Evolutionary conservation across 1,140 invertebrate species (phyloP).

Genomic region (Caenorhabditis latens): DNA sequence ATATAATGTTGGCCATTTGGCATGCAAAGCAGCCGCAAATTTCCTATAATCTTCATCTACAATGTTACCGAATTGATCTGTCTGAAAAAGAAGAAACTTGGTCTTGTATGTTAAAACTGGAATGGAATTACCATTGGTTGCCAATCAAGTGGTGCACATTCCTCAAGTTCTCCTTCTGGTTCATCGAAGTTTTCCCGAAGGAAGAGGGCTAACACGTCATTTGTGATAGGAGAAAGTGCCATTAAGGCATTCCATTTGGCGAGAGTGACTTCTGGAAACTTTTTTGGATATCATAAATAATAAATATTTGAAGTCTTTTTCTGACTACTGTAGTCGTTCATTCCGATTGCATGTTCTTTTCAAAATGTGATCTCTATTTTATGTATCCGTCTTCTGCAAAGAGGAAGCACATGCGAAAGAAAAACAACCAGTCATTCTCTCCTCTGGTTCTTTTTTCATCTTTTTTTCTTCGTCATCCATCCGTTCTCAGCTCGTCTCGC

Average conservation of each 20-base stretch:
- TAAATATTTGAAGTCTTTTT: neutral
- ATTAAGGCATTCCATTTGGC: conserved; percentile 68
- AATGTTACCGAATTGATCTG: conserved; percentile 79
- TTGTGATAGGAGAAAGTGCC: conserved; percentile 61
- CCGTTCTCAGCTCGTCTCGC: conserved; percentile 51
- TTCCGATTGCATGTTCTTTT: neutral
- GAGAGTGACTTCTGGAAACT: conserved; percentile 69
- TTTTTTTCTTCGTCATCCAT: conserved; percentile 16
- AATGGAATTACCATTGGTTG: conserved; percentile 56
- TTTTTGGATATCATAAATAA: neutral
- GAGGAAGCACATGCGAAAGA: conserved; percentile 12
- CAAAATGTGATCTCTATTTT: neutral
- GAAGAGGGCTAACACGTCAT: conserved; percentile 63
- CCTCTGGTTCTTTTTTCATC: neutral
- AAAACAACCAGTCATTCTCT: conserved; percentile 29
- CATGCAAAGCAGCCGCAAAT: conserved; percentile 79
- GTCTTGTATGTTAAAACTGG: neutral
- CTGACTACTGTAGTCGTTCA: neutral
- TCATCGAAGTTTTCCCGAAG: conserved; percentile 72
- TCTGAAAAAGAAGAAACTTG: neutral
- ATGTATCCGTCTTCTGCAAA: neutral
- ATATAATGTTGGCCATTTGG: conserved; percentile 87
- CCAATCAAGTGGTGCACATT: conserved; percentile 69
- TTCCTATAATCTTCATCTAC: conserved; percentile 82
- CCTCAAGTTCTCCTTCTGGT: conserved; percentile 73